Percentiles rank a stretch among this genome's conserved stretches.
Evolutionary conservation across 2,888 invertebrate genomes (phyloP).

Genomic region (Rugalucina vietnamica): DNA sequence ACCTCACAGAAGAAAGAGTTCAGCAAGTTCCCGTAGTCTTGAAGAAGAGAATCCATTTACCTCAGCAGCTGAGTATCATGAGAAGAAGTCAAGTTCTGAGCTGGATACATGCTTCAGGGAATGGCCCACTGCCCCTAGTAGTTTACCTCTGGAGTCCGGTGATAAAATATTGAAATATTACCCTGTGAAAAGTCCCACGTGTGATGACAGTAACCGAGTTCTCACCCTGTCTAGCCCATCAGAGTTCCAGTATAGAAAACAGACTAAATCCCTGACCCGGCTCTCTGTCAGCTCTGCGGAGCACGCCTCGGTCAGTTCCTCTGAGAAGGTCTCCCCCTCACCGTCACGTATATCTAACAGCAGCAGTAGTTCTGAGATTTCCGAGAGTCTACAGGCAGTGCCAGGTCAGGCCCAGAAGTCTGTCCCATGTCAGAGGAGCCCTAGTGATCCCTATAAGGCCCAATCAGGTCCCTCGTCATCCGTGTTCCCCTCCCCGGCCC

Average conservation of each 20-base stretch:
- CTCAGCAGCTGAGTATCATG: neutral
- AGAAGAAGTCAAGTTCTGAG: neutral
- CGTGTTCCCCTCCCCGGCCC: neutral
- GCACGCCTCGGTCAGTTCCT: slow-evolving; percentile 20
- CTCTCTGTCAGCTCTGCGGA: neutral
- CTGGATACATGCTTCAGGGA: neutral
- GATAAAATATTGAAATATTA: slow-evolving; percentile 12
- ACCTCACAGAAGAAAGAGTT: slow-evolving; percentile 58
- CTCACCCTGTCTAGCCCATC: slow-evolving; percentile 61
- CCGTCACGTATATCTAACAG: neutral
- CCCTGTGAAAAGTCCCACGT: slow-evolving; percentile 34
- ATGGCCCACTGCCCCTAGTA: neutral
- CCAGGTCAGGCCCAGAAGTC: neutral
- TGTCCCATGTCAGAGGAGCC: neutral
- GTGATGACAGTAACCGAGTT: slow-evolving; percentile 33
- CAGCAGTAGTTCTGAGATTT: neutral
- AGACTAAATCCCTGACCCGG: slow-evolving; percentile 21
- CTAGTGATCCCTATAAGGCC: neutral
- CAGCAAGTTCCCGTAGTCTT: slow-evolving; percentile 56
- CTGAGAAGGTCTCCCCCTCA: slow-evolving; percentile 26
- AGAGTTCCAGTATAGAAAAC: slow-evolving; percentile 52
- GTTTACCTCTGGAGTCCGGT: neutral
- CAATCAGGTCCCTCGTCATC: neutral
- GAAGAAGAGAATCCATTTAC: slow-evolving; percentile 47
- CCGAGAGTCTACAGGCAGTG: neutral